These are phyloP conservation scores for Coturnix japonica DNA, from an alignment of 2,113 vertebrate species.

Conservation along the genomic window DNA sequence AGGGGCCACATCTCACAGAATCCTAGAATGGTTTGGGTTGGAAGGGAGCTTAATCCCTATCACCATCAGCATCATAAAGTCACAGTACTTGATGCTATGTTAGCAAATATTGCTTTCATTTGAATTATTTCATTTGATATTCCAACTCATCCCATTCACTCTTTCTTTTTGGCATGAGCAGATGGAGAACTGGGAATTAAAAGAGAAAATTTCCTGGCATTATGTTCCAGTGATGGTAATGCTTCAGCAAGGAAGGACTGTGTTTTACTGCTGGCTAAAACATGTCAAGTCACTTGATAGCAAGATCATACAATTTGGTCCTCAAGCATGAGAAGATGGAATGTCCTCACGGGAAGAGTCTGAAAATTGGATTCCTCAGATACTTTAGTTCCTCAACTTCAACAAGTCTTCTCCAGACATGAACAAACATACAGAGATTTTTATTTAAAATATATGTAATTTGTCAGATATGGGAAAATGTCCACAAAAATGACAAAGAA, in stretches of 20 bases:
- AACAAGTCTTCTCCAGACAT: slow-evolving; percentile 4
- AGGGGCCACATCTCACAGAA: neutral
- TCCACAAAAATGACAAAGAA: slow-evolving; percentile 33
- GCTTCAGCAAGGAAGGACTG: neutral
- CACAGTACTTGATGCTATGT: neutral
- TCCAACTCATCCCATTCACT: neutral
- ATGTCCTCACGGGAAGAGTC: neutral
- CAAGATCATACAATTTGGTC: neutral
- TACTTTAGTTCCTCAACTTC: neutral
- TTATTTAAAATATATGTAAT: neutral
- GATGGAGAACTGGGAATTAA: neutral
- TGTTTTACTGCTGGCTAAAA: neutral
- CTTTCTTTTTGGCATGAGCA: neutral
- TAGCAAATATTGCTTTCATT: slow-evolving; percentile 48
- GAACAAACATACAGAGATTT: neutral
- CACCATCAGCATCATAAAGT: neutral
- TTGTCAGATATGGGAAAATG: slow-evolving; percentile 3
- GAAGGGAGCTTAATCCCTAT: neutral
- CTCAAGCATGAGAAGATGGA: neutral
- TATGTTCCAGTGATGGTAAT: neutral
- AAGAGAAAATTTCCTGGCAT: neutral
- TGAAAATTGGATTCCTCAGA: neutral
- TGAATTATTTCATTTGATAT: slow-evolving; percentile 44
- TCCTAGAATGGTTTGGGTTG: neutral
- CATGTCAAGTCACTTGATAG: neutral